Base-by-base conservation (phyloP, 2,797 vertebrate genomes). In the Sebastes flavidus region DNA sequence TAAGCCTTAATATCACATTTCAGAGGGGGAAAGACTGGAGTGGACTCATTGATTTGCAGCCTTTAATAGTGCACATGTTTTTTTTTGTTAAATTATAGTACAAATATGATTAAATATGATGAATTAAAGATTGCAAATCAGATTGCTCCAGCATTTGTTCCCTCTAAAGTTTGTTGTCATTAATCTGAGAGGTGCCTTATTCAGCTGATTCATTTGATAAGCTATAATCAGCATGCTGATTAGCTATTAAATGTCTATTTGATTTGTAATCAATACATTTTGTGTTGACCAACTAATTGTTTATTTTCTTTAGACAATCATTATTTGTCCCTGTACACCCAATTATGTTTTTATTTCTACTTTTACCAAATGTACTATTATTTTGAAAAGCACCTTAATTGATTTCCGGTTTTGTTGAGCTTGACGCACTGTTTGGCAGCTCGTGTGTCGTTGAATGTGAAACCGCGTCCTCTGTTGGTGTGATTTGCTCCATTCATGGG, bases 391-490 rank as follows among this genome's bases (percentile, higher is more conserved):
- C 0, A 1, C 0, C 2, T 20, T 24, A 0, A 1, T 29, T 4
- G 0, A 13, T 9, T 88, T 89, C 86, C 82, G 77, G 79, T 78
- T 52, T 24, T 24, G 5, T 72, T 20, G 1, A 20, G 2, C 63
- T 87, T 91, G 81, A 86, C 49, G 1, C 8, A 46, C 11, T 69
- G 5, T 72, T 78, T 80, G 73, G 72, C 72, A 63, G 69, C 42
- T 75, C 25, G 2, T 32, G 63, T 46, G 73, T 3, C 9, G 36
- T 6, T 67, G 58, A 54, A 71, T 29, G 74, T 49, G 42, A 82
- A 93, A 92, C 65, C 69, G 54, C 80, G 90, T 77, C 90, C 87
- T 87, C 91, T 91, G 76, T 90, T 77, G 92, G 88, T 78, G 68
- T 59, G 13, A 22, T 52, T 67, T 61, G 29, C 38, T 86, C 56